These are phyloP conservation scores for Peromyscus polionotus DNA, from an alignment of 2,113 vertebrate genomes.

Conservation along the genomic window DNA sequence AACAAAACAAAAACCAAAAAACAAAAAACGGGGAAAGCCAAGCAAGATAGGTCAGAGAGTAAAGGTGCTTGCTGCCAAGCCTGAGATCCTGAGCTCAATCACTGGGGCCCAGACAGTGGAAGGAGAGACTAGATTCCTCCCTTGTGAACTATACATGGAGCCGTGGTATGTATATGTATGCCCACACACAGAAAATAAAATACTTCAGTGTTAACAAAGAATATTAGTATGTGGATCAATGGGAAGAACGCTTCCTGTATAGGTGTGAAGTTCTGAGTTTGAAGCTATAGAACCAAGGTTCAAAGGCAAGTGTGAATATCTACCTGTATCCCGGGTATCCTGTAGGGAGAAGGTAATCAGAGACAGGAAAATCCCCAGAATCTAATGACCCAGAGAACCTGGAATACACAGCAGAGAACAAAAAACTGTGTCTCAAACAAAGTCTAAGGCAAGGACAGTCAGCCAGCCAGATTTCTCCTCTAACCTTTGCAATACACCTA, in stretches of 20 bases:
- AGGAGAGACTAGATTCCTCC: neutral
- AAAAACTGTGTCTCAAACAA: neutral
- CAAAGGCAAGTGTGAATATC: neutral
- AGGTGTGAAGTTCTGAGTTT: neutral
- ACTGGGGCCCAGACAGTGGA: neutral
- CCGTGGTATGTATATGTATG: neutral
- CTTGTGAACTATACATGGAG: neutral
- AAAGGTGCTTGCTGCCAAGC: neutral
- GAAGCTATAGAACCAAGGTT: neutral
- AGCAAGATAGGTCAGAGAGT: neutral
- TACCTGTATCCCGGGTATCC: neutral
- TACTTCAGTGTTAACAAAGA: neutral
- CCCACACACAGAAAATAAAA: neutral
- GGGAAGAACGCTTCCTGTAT: neutral
- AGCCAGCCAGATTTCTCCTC: neutral
- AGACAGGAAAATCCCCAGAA: neutral
- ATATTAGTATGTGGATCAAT: neutral
- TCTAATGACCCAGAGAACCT: neutral
- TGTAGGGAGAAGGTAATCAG: no score
- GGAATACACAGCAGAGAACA: neutral
- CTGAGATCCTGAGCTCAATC: neutral
- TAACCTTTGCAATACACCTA: neutral
- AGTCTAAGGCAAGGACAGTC: neutral
- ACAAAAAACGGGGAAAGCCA: no score
- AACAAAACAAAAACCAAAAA: no score